A percentile compares a stretch with the other conserved stretches of the same genome.
Evolutionary conservation across 2,113 vertebrate species (phyloP).

Genomic region (Bambusicola thoracicus): DNA sequence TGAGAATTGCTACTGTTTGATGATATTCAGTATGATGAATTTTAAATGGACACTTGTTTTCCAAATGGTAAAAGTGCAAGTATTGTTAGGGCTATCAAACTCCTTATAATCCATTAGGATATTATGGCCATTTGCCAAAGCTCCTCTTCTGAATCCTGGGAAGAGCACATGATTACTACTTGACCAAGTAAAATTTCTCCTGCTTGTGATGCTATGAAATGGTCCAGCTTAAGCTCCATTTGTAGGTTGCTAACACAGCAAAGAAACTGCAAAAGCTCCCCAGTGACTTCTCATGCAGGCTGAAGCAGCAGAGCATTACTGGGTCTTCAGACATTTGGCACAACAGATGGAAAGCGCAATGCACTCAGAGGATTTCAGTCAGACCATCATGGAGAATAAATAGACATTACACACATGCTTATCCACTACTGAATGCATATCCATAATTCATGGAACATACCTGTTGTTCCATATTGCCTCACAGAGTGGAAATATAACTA

Average conservation of each 20-base stretch:
- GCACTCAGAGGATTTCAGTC: not conserved
- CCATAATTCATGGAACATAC: not conserved
- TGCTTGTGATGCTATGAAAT: not conserved
- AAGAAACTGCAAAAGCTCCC: not conserved
- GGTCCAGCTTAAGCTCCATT: not conserved
- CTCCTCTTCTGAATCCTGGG: not conserved
- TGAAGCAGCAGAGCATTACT: not conserved
- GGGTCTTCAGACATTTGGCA: not conserved
- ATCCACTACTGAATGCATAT: fast-evolving
- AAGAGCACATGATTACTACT: not conserved
- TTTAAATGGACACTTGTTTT: not conserved
- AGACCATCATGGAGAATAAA: not conserved
- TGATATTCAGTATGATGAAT: not conserved
- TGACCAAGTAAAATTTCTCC: not conserved
- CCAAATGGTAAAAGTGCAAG: not conserved
- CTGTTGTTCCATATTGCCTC: not conserved
- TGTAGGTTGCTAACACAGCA: fast-evolving
- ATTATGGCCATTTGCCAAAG: not conserved
- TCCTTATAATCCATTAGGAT: not conserved
- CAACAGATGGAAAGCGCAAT: not conserved
- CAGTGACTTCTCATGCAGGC: not conserved
- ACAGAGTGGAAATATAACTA: not conserved
- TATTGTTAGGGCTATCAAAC: not conserved
- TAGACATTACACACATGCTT: not conserved
- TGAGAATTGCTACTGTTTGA: not conserved